Evolutionary conservation across 2,888 invertebrate genomes (phyloP), one percentile per base, ranked within the genome.

Genomic region (Autographa pulchrina): DNA sequence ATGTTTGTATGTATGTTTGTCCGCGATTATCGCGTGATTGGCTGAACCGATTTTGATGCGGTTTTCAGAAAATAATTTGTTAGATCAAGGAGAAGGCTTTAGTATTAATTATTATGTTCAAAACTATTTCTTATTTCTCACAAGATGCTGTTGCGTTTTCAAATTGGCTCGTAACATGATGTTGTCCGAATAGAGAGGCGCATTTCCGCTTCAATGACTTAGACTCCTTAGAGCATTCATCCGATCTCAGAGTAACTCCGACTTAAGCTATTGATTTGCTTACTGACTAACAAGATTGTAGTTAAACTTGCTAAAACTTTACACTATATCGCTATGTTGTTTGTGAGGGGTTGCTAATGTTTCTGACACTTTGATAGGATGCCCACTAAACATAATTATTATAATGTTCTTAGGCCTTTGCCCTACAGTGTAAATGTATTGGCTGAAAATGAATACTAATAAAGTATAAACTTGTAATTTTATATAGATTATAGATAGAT

Each of bases 281-380:
- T 59, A 54, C 66, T 66, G 6, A 61, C 52, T 70, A 70, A 65
- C 48, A 62, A 35, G 41, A n/a, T 58, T 18, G 41, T 31, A 58
- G 56, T 58, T 66, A 13, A 54, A 69, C 20, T 67, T 64, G n/a
- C 63, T 63, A 38, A 54, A 69, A 70, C 70, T 79, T 79, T 61
- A 72, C 25, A 60, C 18, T 54, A 62, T 43, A 62, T n/a, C 11
- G 31, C 20, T 13, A 32, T n/a, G n/a, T 60, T 68, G 75, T 74
- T 68, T 63, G 25, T 63, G 75, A 74, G 41, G 16, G 60, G 11
- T 52, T 20, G 20, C 14, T 8, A 25, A 25, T 25, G 20, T 9
- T 56, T 56, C 48, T 48, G 48, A 48, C 48, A 48, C 48, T 48
- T 48, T 48, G 11, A 48, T 48, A 48, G 6, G 48, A 16, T n/a